Evolutionary conservation across 1,140 invertebrate species (phyloP), one percentile per base, ranked within the genome.

Genomic region (Habropoda laboriosa): DNA sequence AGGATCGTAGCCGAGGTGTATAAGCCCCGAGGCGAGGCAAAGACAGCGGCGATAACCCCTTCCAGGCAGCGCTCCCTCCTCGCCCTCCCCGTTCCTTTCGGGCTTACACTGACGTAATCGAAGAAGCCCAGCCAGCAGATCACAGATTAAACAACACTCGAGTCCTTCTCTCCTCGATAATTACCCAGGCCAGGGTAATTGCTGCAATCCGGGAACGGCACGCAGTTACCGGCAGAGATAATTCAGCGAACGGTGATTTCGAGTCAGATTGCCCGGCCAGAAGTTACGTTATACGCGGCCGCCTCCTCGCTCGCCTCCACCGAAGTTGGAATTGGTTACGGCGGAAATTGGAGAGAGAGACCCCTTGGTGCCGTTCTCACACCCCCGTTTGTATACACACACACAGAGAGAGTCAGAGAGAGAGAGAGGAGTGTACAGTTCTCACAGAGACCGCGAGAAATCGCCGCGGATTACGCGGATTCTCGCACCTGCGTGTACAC

Each of bases 101-200:
- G 81, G 82, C 58, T 87, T n/a, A n/a, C 80, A 78, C 89, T 91
- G 86, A 90, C 87, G 90, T 86, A 91, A 91, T 90, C 90, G 90
- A 90, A 87, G 81, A 88, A 90, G 89, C 83, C 85, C 80, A 83
- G 86, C 83, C 89, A 87, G 79, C 89, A 89, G 91, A 92, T 92
- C 91, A 87, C 89, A 90, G 90, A 92, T 92, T 92, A 92, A 93
- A 92, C 91, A 91, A 91, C 88, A 91, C 91, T 91, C 86, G 88
- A 91, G 91, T 91, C 91, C 88, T 90, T 92, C 90, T 92, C 90
- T 91, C 83, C 89, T 90, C 90, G 89, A 92, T 92, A 92, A 92
- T 92, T 92, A 92, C 89, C 90, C 86, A 87, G 84, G 81, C 84
- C 85, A 84, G 80, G 89, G 89, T 92, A 92, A 92, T 92, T 92